Evolutionary conservation across 2,888 invertebrate genomes (phyloP), one percentile per base, ranked within the genome.

Genomic region (Actias luna): DNA sequence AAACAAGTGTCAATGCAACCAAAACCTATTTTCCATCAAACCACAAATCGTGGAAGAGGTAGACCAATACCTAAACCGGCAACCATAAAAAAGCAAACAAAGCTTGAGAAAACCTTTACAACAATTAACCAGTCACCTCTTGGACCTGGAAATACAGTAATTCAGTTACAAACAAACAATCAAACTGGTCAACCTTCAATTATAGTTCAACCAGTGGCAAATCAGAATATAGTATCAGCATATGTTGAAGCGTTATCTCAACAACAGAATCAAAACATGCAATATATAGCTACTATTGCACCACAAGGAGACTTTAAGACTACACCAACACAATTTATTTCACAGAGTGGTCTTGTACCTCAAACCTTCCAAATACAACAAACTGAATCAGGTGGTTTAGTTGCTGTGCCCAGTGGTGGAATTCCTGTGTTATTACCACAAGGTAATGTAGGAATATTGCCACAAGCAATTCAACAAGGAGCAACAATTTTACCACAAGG

Each of bases 241-340:
- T 95, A 95, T 82, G 94, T 96, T 2, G 95, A 96, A 76, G 93
- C 95, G 0, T 91, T 95, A 69, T 95, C 95, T 60, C 95, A 95
- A 74, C 94, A 95, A 70, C 94, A 95, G 63, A 94, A 94, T 64
- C 95, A 95, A 79, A 95, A 95, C 78, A 92, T 96, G 83, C 97
- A 97, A 75, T 97, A 96, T 74, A 95, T 97, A 58, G 94, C 96
- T 12, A 94, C 96, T 0, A 94, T 95, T 65, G 93, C 94, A 0
- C 94, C 95, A 7, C 95, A 94, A 79, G 90, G 90, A 62, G 94
- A 94, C 58, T 94, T 87, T 59, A 94, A 94, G 71, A 87, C 92
- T 1, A 87, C 88, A 22, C 92, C 91, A 4, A 93, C 94, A 39
- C 94, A 94, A 67, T 94, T 93, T 65, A 85, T 94, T 66, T 93